phyloP scores from a whole-genome alignment of 2,113 vertebrate genomes.

The Sapajus apella region DNA sequence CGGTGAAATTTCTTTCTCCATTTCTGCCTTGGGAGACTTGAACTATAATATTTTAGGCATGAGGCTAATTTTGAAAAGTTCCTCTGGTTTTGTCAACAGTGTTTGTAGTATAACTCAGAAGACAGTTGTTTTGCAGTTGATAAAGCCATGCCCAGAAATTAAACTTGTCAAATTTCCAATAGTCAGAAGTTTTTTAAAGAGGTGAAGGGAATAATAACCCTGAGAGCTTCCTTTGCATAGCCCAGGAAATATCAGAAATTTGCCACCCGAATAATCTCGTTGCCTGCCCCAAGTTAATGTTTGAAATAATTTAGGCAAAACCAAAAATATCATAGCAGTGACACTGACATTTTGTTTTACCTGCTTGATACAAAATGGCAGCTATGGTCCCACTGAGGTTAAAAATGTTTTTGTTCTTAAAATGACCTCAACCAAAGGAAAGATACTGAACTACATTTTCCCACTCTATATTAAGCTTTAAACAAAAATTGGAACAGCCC shows the following conservation, averaged over 20 bases:
- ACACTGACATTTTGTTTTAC: slow-evolving; percentile 20
- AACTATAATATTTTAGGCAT: not conserved
- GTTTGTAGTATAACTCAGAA: not conserved
- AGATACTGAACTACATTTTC: not conserved
- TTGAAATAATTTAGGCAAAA: slow-evolving; percentile 24
- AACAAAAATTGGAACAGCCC: not conserved
- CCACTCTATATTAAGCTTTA: not conserved
- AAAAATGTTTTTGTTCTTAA: not conserved
- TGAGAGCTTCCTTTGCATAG: not conserved
- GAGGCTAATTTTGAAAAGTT: not conserved
- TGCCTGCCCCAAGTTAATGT: not conserved
- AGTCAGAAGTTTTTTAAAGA: not conserved
- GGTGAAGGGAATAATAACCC: not conserved
- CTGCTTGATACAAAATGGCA: not conserved
- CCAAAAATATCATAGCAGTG: not conserved
- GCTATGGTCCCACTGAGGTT: not conserved
- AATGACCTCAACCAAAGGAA: not conserved
- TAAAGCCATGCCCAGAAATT: not conserved
- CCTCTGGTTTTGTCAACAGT: not conserved
- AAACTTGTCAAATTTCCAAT: not conserved
- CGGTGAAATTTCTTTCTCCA: not conserved
- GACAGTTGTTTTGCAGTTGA: not conserved
- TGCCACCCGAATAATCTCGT: not conserved
- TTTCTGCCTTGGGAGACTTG: not conserved
- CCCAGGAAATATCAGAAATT: not conserved